phyloP scores from a whole-genome alignment of 2,888 invertebrate species.

The Acleris laterana region DNA sequence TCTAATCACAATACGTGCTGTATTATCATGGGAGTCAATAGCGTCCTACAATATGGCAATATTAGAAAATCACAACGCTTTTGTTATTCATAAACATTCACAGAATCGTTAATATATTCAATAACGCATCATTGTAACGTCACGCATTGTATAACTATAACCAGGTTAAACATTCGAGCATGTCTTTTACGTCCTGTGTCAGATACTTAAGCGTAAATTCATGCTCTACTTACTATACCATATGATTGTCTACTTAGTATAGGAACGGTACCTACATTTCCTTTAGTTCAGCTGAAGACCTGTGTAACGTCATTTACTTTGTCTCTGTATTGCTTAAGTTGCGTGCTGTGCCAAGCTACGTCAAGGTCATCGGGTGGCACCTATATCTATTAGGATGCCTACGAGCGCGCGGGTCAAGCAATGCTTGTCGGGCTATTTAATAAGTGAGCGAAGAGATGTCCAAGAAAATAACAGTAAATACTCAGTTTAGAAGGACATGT shows the following conservation, averaged over 20 bases:
- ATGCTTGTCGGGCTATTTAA: too few relatives aligned
- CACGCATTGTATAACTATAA: slow-evolving; percentile 57
- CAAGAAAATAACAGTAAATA: too few relatives aligned
- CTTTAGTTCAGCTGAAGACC: neutral
- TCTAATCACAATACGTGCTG: slow-evolving; percentile 27
- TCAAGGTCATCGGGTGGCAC: too few relatives aligned
- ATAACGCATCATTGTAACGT: slow-evolving; percentile 48
- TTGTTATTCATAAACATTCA: slow-evolving; percentile 5
- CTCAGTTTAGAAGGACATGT: neutral
- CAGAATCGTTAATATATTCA: slow-evolving; percentile 48
- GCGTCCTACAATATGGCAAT: slow-evolving; percentile 27
- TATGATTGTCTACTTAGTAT: neutral
- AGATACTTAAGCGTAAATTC: slow-evolving; percentile 13
- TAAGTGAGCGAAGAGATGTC: too few relatives aligned
- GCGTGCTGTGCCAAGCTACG: too few relatives aligned
- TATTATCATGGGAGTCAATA: slow-evolving; percentile 25
- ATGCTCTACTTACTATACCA: slow-evolving; percentile 23
- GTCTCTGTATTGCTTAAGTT: too few relatives aligned
- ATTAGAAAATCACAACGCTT: slow-evolving; percentile 13
- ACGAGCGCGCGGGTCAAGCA: too few relatives aligned
- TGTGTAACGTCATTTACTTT: too few relatives aligned
- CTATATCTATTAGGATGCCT: too few relatives aligned
- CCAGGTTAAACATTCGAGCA: slow-evolving; percentile 68
- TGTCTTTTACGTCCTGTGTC: slow-evolving; percentile 61
- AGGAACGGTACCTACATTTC: slow-evolving; percentile 8